These are phyloP conservation scores for Tinea trinotella DNA, from an alignment of 2,888 invertebrate species.

Conservation along the genomic window DNA sequence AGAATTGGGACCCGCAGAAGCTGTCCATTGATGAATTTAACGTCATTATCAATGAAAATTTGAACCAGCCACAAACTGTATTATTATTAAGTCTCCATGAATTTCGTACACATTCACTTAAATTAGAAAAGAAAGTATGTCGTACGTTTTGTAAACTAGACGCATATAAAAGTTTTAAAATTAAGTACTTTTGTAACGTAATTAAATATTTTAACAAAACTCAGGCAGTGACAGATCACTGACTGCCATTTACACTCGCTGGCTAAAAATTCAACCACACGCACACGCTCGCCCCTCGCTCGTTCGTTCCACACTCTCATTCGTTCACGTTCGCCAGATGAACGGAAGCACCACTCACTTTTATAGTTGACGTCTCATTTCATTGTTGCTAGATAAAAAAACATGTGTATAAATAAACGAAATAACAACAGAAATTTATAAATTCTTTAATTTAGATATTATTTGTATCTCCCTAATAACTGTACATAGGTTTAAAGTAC, in stretches of 20 bases:
- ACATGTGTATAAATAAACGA: no score
- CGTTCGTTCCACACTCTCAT: no score
- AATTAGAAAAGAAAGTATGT: not conserved
- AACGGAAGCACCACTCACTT: no score
- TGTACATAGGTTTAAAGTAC: no score
- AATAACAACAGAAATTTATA: no score
- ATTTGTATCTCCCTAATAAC: no score
- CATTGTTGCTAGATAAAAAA: no score
- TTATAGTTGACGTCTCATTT: no score
- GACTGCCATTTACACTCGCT: slow-evolving; percentile 8
- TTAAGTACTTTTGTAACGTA: not conserved
- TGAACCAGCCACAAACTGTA: slow-evolving; percentile 1
- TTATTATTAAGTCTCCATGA: slow-evolving; percentile 1
- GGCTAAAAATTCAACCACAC: not conserved
- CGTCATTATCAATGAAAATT: slow-evolving; percentile 56
- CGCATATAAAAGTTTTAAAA: not conserved
- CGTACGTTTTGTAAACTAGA: not conserved
- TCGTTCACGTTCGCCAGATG: not conserved
- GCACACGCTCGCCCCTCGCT: slow-evolving; percentile 5
- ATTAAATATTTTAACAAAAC: not conserved
- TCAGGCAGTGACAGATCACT: slow-evolving; percentile 3
- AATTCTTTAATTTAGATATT: no score
- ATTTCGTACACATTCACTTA: not conserved
- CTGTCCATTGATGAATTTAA: slow-evolving; percentile 76
- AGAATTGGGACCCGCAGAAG: slow-evolving; percentile 85